These are phyloP conservation scores for Mantis religiosa DNA, from an alignment of 2,888 invertebrate genomes.

Conservation along the genomic window DNA sequence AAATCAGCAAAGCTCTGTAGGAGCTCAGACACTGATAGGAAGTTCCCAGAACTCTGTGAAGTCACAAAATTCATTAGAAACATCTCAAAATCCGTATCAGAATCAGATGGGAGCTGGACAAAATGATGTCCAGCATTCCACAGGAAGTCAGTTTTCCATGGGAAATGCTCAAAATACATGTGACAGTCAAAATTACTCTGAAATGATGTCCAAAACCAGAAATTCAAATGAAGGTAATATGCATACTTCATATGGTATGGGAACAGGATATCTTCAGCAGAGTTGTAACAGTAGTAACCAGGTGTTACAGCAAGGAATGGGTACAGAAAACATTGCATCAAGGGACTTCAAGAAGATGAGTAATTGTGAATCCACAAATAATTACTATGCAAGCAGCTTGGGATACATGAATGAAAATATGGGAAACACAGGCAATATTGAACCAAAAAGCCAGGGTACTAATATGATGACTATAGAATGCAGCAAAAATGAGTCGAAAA, in stretches of 20 bases:
- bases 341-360: neutral
- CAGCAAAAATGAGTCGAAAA: neutral
- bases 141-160: neutral
- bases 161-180: neutral
- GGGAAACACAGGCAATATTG: neutral
- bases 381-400: neutral
- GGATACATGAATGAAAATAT: constrained; percentile 5
- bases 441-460: neutral
- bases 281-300: neutral
- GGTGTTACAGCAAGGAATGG: neutral
- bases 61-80: constrained; percentile 3
- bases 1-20: neutral
- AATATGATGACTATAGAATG: neutral
- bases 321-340: neutral
- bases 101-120: neutral
- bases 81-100: neutral
- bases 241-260: neutral
- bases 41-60: neutral
- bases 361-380: neutral
- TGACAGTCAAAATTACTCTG: neutral
- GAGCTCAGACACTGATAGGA: neutral
- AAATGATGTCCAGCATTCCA: neutral
- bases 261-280: neutral
- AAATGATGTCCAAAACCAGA: neutral
- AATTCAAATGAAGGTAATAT: neutral